Evolutionary conservation across 2,113 vertebrate species (phyloP), one percentile per base, ranked within the genome.

Genomic region (Triplophysa dalaica): DNA sequence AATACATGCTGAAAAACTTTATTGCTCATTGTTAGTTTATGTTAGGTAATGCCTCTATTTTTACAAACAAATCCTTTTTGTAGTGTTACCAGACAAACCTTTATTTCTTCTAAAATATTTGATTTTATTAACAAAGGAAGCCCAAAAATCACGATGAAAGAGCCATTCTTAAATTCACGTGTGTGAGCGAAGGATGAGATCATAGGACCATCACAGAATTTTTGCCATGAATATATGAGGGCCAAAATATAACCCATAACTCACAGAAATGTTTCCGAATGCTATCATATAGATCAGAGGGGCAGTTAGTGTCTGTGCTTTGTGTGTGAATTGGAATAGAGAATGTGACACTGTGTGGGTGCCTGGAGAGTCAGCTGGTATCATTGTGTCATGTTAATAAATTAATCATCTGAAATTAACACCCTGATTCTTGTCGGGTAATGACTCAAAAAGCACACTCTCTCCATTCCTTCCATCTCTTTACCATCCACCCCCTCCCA

Each of bases 331-430:
- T 17, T 29, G 63, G 73, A 21, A 26, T 63, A 54, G 70, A 45
- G 70, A 75, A 50, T 41, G 58, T 48, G 45, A 74, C 45, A 17
- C 41, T 29, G 8, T 65, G 41, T 73, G 69, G 68, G 70, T 70
- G 75, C 64, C 19, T 83, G 62, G 38, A 81, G 68, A 74, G 8
- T 84, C 29, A 64, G 76, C 70, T 56, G 77, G 76, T 77, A 86
- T 86, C 86, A 82, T 84, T 64, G 77, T 85, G 84, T 85, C 89
- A 90, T 85, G 90, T 89, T 88, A 89, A 88, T 85, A 87, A 89
- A 86, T 89, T 87, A 89, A 90, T 91, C 86, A 88, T 87, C 82
- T 89, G 86, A 90, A 91, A 93, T 90, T 83, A 90, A 90, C 72
- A 80, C 75, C 62, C 78, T 82, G 78, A 75, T 85, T 64, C 81